Conservation (phyloP, 2,113 vertebrate species). For the Reinhardtius hippoglossoides region DNA sequence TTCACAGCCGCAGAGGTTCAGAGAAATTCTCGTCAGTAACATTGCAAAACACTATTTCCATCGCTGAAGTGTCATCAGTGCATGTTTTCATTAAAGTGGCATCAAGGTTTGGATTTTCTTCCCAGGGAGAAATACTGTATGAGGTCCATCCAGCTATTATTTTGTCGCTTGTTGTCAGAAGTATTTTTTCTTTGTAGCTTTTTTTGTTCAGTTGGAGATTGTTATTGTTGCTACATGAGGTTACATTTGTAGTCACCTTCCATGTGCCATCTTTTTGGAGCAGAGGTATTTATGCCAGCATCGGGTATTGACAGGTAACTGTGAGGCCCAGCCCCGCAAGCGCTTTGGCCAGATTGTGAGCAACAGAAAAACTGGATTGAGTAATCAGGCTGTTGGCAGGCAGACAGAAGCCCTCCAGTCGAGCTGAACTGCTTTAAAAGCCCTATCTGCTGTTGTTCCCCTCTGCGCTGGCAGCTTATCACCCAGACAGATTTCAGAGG, state of each 20-base stretch:
- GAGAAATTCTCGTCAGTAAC: constrained; percentile 2
- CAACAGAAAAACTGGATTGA: constrained; percentile 78
- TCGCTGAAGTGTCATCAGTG: background rate
- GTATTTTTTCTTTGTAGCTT: constrained; percentile 5
- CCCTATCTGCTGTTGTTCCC: constrained; percentile 77
- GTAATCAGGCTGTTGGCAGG: constrained; percentile 82
- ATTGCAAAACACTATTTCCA: constrained; percentile 7
- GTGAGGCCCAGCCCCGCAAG: constrained; percentile 47
- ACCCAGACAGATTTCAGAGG: constrained; percentile 80
- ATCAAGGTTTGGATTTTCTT: constrained; percentile 12
- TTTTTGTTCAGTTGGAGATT: background rate
- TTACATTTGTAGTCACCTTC: constrained; percentile 55
- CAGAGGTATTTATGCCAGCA: constrained; percentile 60
- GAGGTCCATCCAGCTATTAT: background rate
- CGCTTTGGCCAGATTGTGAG: constrained; percentile 66
- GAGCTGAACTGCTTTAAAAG: constrained; percentile 81
- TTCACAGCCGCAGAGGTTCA: background rate
- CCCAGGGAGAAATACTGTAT: background rate
- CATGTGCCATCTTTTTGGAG: constrained; percentile 37
- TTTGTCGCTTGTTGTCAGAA: background rate
- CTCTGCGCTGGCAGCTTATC: constrained; percentile 78
- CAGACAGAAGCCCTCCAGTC: constrained; percentile 78
- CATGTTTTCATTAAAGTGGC: background rate
- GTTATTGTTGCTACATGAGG: constrained; percentile 37
- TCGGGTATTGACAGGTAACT: constrained; percentile 76